Evolutionary conservation across 2,113 vertebrate species (phyloP).

Genomic region (Sorex araneus): DNA sequence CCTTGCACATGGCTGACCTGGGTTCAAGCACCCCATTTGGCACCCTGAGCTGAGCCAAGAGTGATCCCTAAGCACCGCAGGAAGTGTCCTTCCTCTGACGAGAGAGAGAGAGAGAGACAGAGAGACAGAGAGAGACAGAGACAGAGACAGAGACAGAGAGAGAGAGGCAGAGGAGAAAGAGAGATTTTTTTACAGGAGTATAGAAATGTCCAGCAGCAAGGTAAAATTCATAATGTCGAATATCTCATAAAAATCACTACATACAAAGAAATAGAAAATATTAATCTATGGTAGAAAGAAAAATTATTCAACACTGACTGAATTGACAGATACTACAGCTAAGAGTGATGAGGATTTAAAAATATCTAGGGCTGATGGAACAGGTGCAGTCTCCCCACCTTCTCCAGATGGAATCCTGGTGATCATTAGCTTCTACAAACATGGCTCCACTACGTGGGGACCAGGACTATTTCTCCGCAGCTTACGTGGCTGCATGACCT

Average conservation of each 20-base stretch:
- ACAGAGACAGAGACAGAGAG: not conserved
- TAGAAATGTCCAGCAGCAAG: slow-evolving; percentile 24
- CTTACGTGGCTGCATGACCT: too few relatives aligned
- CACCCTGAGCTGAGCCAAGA: too few relatives aligned
- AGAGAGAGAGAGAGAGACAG: not conserved
- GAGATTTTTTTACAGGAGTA: not conserved
- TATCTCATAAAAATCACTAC: not conserved
- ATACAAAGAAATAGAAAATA: slow-evolving; percentile 5
- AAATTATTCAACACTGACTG: slow-evolving; percentile 54
- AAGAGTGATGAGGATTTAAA: not conserved
- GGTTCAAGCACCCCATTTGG: too few relatives aligned
- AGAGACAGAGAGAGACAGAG: not conserved
- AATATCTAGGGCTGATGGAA: too few relatives aligned
- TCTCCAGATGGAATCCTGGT: too few relatives aligned
- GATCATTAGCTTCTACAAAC: too few relatives aligned
- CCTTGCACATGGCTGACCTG: too few relatives aligned
- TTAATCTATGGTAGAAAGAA: not conserved
- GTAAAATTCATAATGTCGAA: slow-evolving; percentile 31
- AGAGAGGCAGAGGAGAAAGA: not conserved
- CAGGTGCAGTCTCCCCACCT: too few relatives aligned
- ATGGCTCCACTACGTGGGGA: too few relatives aligned
- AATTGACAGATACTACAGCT: slow-evolving; percentile 43
- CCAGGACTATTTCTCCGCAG: too few relatives aligned
- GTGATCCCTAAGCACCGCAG: too few relatives aligned
- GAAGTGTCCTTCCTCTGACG: too few relatives aligned